Evolutionary conservation across 2,113 vertebrate species (phyloP).

Genomic region (Lamprologus ornatipinnis): DNA sequence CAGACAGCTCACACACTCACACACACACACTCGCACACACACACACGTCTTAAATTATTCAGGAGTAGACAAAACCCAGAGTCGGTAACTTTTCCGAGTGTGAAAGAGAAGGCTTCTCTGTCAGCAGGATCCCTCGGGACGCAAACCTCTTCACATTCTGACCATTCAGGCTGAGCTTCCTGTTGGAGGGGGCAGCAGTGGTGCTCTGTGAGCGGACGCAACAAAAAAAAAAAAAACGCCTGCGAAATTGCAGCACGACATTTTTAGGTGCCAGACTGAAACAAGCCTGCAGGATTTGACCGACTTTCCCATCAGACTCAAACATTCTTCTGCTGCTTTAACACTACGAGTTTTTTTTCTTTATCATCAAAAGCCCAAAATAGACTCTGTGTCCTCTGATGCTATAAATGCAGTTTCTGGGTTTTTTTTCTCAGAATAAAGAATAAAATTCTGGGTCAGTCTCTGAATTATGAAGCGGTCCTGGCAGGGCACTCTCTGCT

Average conservation of each 20-base stretch:
- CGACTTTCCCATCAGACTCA: background rate
- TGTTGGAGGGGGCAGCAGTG: background rate
- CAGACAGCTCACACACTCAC: background rate
- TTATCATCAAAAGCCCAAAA: background rate
- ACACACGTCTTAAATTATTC: conserved; percentile 30
- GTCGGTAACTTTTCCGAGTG: conserved; percentile 36
- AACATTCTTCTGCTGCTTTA: background rate
- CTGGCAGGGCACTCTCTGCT: background rate
- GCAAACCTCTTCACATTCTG: background rate
- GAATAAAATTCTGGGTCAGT: background rate
- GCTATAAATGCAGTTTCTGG: background rate
- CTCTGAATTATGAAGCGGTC: background rate
- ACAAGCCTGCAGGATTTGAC: background rate
- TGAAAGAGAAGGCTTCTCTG: background rate
- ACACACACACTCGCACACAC: background rate
- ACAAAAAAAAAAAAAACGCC: background rate
- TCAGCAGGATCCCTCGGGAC: background rate
- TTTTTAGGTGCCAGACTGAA: background rate
- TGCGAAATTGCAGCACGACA: background rate
- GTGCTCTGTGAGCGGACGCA: background rate
- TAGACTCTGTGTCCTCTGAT: background rate
- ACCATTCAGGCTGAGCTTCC: background rate
- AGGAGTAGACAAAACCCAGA: conserved; percentile 22
- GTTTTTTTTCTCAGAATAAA: background rate
- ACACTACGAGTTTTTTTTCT: background rate